Conservation (phyloP, 2,113 vertebrate species). For the Polypterus senegalus region DNA sequence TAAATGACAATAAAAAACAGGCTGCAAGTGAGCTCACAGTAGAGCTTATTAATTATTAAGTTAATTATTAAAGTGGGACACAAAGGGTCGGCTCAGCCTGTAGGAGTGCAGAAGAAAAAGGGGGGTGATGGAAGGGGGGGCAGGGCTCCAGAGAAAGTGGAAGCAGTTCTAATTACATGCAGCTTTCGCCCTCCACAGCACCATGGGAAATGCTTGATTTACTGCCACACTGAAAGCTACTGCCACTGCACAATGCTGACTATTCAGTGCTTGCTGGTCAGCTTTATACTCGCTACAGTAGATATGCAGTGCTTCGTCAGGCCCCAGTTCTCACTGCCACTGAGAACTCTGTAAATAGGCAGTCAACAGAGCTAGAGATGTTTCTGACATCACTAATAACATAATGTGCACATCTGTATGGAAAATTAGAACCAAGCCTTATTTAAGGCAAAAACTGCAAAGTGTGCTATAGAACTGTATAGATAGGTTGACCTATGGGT, state of each 20-base stretch:
- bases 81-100: background rate
- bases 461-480: too few species aligned
- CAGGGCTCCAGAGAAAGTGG: background rate
- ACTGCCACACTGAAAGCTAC: background rate
- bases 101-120: background rate
- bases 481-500: too few species aligned
- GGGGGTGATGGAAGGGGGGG: background rate
- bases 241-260: background rate
- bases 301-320: too few species aligned
- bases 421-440: too few species aligned
- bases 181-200: background rate
- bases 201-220: background rate
- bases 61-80: background rate
- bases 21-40: background rate
- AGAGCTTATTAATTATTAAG: conserved; percentile 2
- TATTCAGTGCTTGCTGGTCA: too few species aligned
- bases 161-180: background rate
- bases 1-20: background rate
- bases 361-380: too few species aligned
- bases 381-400: too few species aligned
- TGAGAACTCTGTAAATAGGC: too few species aligned
- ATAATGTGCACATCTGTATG: too few species aligned
- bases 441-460: too few species aligned
- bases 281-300: too few species aligned
- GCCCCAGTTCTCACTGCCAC: too few species aligned